Evolutionary conservation across 2,888 invertebrate genomes (phyloP).

Genomic region (Stratiomys singularior): DNA sequence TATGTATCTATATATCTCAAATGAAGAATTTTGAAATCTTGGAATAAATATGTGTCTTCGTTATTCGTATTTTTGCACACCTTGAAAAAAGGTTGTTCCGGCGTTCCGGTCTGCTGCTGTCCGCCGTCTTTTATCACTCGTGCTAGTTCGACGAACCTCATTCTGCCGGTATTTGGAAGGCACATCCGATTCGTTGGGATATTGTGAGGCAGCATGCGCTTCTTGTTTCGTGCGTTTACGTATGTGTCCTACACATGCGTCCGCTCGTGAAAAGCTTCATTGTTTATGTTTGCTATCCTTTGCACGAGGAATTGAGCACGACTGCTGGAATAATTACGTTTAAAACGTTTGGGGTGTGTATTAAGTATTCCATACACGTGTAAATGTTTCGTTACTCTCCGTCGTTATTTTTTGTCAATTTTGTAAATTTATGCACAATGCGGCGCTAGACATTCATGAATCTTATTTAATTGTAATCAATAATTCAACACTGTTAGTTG

Average conservation of each 20-base stretch:
- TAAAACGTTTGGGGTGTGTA: too few relatives aligned
- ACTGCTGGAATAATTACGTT: too few relatives aligned
- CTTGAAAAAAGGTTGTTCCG: neutral
- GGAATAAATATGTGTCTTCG: neutral
- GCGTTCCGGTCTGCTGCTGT: slow-evolving; percentile 22
- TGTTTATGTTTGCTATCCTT: slow-evolving; percentile 9
- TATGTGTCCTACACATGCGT: neutral
- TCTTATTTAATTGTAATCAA: too few relatives aligned
- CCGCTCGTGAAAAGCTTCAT: neutral
- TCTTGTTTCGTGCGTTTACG: neutral
- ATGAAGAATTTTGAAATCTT: slow-evolving; percentile 5
- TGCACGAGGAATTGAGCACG: neutral
- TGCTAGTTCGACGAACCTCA: neutral
- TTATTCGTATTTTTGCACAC: slow-evolving; percentile 7
- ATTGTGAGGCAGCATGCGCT: neutral
- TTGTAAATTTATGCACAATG: too few relatives aligned
- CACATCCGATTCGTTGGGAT: neutral
- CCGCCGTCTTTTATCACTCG: neutral
- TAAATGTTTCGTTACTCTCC: too few relatives aligned
- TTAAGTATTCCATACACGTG: too few relatives aligned
- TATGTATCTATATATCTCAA: too few relatives aligned
- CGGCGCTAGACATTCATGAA: too few relatives aligned
- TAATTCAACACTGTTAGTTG: too few relatives aligned
- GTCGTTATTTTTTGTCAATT: too few relatives aligned
- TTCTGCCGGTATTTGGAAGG: neutral